Conservation (phyloP, 37 sponge, comb jelly and placozoan genomes). For the Dysidea cf. avara region DNA sequence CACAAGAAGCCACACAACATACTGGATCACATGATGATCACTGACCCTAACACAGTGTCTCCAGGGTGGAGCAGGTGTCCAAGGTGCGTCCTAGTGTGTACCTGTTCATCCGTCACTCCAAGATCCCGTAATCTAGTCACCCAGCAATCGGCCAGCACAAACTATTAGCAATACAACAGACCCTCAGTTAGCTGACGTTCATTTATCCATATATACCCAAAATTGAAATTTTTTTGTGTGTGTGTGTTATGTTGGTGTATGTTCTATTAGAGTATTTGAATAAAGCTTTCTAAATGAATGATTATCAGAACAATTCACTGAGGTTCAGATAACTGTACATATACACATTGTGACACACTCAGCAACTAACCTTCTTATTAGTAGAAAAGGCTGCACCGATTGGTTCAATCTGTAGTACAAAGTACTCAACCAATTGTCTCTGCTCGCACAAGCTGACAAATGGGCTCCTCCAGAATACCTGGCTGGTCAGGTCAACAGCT, state of each 20-base stretch:
- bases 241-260: too few species aligned
- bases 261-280: too few species aligned
- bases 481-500: constrained; percentile 69
- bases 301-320: too few species aligned
- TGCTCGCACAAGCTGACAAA: constrained; percentile 77
- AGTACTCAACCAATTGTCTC: constrained; percentile 80
- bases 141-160: constrained; percentile 86
- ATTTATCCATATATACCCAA: too few species aligned
- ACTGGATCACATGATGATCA: too few species aligned
- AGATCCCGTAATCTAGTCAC: constrained; percentile 67
- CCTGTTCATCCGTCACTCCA: constrained; percentile 63
- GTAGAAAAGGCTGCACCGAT: neutral
- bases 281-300: too few species aligned
- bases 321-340: too few species aligned
- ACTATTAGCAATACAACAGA: constrained; percentile 17
- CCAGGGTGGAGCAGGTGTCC: constrained; percentile 88
- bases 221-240: too few species aligned
- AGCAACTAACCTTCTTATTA: neutral
- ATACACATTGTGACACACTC: too few species aligned
- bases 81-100: constrained; percentile 88
- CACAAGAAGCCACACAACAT: too few species aligned
- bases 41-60: constrained; percentile 80
- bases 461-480: constrained; percentile 75
- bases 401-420: constrained; percentile 80
- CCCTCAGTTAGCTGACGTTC: too few species aligned